phyloP scores from a whole-genome alignment of 2,888 invertebrate genomes.

The Hemaris fuciformis region DNA sequence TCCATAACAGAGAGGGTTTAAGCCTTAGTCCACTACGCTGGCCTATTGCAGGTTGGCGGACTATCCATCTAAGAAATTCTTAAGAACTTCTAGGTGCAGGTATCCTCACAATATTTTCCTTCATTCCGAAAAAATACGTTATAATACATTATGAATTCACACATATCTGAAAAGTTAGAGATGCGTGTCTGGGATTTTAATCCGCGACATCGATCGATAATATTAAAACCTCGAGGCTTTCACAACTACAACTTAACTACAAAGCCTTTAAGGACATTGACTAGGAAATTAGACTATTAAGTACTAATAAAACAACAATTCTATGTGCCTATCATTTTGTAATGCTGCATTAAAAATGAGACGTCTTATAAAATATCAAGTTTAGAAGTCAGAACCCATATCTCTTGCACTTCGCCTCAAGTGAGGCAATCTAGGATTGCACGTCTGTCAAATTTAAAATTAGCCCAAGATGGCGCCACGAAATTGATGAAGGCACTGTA shows the following conservation, averaged over 20 bases:
- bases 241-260: neutral
- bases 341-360: neutral
- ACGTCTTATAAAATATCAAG: constrained; percentile 1
- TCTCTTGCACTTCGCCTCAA: constrained; percentile 35
- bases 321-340: neutral
- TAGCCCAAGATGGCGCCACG: constrained; percentile 83
- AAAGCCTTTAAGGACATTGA: neutral
- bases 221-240: too few species aligned
- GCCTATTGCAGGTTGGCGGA: too few species aligned
- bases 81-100: too few species aligned
- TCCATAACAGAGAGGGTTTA: too few species aligned
- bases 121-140: too few species aligned
- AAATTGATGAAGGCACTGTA: constrained; percentile 62
- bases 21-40: too few species aligned
- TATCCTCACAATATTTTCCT: too few species aligned
- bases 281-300: neutral
- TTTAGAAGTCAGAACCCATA: neutral
- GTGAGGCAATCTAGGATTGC: constrained; percentile 77
- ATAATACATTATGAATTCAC: too few species aligned
- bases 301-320: neutral
- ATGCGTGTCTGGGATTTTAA: too few species aligned
- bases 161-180: too few species aligned
- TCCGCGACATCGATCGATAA: too few species aligned
- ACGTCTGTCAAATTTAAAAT: constrained; percentile 84
- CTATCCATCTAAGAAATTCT: too few species aligned